Evolutionary conservation across 2,113 vertebrate species (phyloP).

Genomic region (Cheilinus undulatus): DNA sequence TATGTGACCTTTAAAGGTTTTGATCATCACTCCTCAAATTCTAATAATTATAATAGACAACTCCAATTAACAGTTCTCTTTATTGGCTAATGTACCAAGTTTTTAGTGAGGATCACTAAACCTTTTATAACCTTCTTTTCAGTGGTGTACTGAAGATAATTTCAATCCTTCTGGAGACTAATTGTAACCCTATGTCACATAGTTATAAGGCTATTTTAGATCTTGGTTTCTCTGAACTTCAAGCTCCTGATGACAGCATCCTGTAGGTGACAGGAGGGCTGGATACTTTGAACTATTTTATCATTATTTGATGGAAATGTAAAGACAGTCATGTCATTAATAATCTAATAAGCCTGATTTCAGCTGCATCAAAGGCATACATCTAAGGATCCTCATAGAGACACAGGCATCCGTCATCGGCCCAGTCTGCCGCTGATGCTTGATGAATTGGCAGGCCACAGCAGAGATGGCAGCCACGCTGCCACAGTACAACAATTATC

Average conservation of each 20-base stretch:
- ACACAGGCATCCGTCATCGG: slow-evolving; percentile 62
- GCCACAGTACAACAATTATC: slow-evolving; percentile 73
- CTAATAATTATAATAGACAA: too few relatives aligned
- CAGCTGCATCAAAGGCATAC: slow-evolving; percentile 19
- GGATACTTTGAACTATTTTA: slow-evolving; percentile 26
- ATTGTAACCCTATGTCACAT: too few relatives aligned
- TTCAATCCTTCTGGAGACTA: too few relatives aligned
- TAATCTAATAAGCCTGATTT: slow-evolving; percentile 49
- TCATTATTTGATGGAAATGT: slow-evolving; percentile 34
- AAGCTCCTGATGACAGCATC: neutral
- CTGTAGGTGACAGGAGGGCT: slow-evolving; percentile 6
- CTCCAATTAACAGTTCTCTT: too few relatives aligned
- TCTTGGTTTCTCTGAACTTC: neutral
- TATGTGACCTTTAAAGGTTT: too few relatives aligned
- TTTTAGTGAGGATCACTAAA: too few relatives aligned
- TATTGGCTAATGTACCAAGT: too few relatives aligned
- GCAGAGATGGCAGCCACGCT: slow-evolving; percentile 60
- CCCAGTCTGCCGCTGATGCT: slow-evolving; percentile 62
- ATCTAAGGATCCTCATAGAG: slow-evolving; percentile 46
- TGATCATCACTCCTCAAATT: too few relatives aligned
- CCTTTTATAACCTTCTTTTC: too few relatives aligned
- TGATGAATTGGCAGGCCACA: slow-evolving; percentile 71
- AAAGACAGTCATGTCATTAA: slow-evolving; percentile 38
- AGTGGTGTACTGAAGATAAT: too few relatives aligned
- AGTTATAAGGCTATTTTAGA: neutral